Evolutionary conservation across 1,140 invertebrate species (phyloP), one percentile per base, ranked within the genome.

Genomic region (Saxidomus purpurata): DNA sequence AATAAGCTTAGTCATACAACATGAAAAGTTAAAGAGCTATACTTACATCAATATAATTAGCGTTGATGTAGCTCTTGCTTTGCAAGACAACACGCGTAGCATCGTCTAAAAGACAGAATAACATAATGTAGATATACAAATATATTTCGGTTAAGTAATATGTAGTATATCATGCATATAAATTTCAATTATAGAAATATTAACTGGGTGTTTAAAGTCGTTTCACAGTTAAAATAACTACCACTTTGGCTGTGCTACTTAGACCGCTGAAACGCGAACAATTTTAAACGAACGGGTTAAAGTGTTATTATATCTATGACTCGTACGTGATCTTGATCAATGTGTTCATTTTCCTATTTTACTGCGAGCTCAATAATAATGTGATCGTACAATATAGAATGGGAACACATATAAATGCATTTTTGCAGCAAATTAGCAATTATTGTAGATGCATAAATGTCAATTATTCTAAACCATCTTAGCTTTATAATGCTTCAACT

Each of bases 41-140:
- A 55, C 69, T 74, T 74, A 74, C 69, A 74, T 74, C 69, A 25
- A 74, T 43, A 40, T 74, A 43, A 31, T 74, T 74, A 34, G 69
- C 69, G 40, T 74, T 74, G 2, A 74, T 40, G 40, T 40, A 74
- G 22, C 9, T 22, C 17, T 74, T 74, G 17, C 36, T 40, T 47
- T 47, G 36, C 34, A 74, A 25, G 8, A 9, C n/a, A 15, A 74
- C 69, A 11, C 69, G 4, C 19, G 69, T 74, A 25, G 69, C 69
- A 74, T 74, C 69, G 40, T 74, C 69, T 74, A 19, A 40, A 31
- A 31, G 9, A 2, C 13, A 67, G 3, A 31, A 4, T 43, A 43
- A 31, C n/a, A 47, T 8, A 9, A 17, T 19, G 52, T 19, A 55
- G 22, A 55, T 13, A 19, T 3, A 55, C 8, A 55, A n/a, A 19